A percentile compares a stretch with the other conserved stretches of the same genome.
These are phyloP conservation scores for Hycleus cichorii DNA, from an alignment of 1,140 invertebrate genomes.

Conservation along the genomic window DNA sequence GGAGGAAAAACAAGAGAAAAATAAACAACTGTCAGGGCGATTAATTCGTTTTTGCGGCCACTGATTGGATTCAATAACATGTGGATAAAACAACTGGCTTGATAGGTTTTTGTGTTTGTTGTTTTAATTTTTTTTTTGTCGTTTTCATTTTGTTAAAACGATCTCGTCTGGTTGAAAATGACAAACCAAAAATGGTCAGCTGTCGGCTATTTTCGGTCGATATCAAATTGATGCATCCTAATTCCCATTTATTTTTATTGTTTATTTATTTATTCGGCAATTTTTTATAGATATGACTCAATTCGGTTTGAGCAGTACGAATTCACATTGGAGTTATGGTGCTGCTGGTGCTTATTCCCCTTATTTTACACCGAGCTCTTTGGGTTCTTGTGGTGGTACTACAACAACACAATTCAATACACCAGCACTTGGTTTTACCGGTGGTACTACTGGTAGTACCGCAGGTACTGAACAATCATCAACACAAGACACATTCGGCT, in stretches of 20 bases:
- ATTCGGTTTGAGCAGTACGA: conserved; percentile 68
- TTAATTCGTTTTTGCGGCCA: conserved; percentile 30
- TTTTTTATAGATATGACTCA: conserved; percentile 62
- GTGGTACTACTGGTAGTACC: conserved; percentile 42
- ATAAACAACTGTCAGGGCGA: conserved; percentile 17
- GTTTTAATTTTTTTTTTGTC: no score
- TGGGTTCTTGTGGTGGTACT: conserved; percentile 58
- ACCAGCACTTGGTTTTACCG: conserved; percentile 55
- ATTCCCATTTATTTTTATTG: conserved; percentile 12
- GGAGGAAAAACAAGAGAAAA: conserved; percentile 4
- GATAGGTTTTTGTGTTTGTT: conserved; percentile 17
- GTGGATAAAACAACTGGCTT: conserved; percentile 25
- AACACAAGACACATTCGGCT: conserved; percentile 55
- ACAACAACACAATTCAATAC: conserved; percentile 57
- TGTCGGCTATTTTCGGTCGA: background rate
- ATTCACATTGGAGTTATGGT: conserved; percentile 75
- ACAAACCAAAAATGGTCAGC: background rate
- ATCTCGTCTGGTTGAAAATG: conserved; percentile 15
- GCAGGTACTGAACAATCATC: conserved; percentile 55
- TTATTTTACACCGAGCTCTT: conserved; percentile 60
- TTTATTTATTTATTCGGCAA: background rate
- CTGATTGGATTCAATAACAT: conserved; percentile 29
- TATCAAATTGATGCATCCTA: conserved; percentile 6
- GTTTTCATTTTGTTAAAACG: conserved; percentile 18
- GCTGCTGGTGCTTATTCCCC: conserved; percentile 73